These are phyloP conservation scores for Orgyia antiqua DNA, from an alignment of 2,888 invertebrate species.

Conservation along the genomic window DNA sequence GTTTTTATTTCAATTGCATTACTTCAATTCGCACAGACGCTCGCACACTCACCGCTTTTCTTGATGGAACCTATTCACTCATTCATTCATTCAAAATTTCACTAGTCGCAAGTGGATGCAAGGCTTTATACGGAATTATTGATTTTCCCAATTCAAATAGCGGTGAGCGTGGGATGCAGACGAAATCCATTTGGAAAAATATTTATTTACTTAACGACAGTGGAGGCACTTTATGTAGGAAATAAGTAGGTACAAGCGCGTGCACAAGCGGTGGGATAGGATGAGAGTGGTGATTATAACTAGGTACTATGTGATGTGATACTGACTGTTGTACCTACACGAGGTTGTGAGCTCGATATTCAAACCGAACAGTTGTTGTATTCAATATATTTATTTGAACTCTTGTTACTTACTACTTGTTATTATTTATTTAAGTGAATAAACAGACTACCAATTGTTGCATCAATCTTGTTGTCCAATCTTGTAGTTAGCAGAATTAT, in stretches of 20 bases:
- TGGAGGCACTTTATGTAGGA: not conserved
- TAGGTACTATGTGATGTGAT: no score
- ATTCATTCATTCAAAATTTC: constrained; percentile 56
- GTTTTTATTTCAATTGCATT: constrained; percentile 35
- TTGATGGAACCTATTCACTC: constrained; percentile 49
- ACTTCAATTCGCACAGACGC: constrained; percentile 34
- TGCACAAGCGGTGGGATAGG: not conserved
- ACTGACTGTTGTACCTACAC: no score
- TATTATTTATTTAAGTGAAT: no score
- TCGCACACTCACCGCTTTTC: constrained; percentile 28
- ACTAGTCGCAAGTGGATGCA: constrained; percentile 51
- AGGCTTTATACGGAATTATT: constrained; percentile 62
- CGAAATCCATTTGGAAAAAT: constrained; percentile 50
- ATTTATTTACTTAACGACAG: constrained; percentile 31
- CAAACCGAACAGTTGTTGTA: no score
- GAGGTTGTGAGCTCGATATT: no score
- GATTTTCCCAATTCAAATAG: constrained; percentile 53
- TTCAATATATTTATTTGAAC: no score
- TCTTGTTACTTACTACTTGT: no score
- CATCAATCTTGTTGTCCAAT: no score
- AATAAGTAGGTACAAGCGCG: constrained; percentile 1
- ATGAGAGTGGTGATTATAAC: not conserved
- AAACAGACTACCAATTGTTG: no score
- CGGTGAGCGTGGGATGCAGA: constrained; percentile 30
- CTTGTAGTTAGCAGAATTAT: no score